Base-by-base conservation (phyloP, 2,113 vertebrate species). In the Corvus hawaiiensis region DNA sequence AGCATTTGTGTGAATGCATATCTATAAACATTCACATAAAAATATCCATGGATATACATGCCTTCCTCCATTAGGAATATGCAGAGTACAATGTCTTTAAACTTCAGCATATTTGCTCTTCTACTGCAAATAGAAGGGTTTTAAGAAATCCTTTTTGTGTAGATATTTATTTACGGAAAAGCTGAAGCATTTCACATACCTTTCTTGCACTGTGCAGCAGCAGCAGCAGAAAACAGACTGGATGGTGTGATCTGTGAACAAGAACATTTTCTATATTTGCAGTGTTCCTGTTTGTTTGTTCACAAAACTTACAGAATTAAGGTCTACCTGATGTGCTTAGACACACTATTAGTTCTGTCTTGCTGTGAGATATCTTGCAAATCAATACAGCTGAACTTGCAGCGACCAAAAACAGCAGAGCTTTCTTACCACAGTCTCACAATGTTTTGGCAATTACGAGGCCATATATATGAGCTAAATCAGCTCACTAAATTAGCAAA, bases 151-250 rank as follows among this genome's bases (percentile, higher is more conserved):
- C 23, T 67, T 75, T 58, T 64, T 9, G 14, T 21, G 17, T 39
- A 66, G 32, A 30, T 83, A 74, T 35, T 74, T 54, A 37, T n/a
- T 24, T 82, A 30, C 33, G 78, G 59, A 90, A 88, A 91, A 95
- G 13, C 6, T 58, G 27, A 63, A 71, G 33, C 27, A 55, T 46
- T 64, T 58, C 52, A 96, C 96, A 66, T 97, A 98, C 98, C 98
- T 96, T 84, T 97, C 97, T 92, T 98, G 97, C 44, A 98, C 35
- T 2, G 97, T 85, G 48, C 96, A 98, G 92, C 97, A 98, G 90
- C 96, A 96, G 74, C 97, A 98, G 88, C 98, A 98, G 64, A 98
- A 98, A 64, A 98, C 87, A 7, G 98, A 98, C 87, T 97, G 98
- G 93, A 98, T 95, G 79, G 96, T 96, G 24, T 98, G 97, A 94